These are phyloP conservation scores for Agrotis puta DNA, from an alignment of 2,888 invertebrate genomes.

Conservation along the genomic window DNA sequence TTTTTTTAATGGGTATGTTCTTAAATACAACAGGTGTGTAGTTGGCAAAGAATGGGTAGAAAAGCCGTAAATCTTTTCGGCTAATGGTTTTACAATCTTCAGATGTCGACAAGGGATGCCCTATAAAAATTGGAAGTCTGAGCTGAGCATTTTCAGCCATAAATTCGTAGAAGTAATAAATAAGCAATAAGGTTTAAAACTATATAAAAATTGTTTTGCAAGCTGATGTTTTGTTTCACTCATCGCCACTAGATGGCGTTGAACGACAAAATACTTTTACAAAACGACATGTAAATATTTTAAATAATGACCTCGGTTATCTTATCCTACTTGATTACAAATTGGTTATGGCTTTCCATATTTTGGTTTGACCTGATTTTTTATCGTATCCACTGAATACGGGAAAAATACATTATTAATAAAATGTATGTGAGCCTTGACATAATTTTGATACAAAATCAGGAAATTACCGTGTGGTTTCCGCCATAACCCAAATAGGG, in stretches of 20 bases:
- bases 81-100: constrained; percentile 25
- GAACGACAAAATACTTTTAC: neutral
- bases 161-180: too few relatives aligned
- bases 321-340: constrained; percentile 55
- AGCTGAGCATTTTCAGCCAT: too few relatives aligned
- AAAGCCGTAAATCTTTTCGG: constrained; percentile 26
- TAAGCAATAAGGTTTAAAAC: neutral
- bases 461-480: constrained; percentile 48
- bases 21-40: constrained; percentile 40
- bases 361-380: constrained; percentile 49
- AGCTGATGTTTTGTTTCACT: neutral
- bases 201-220: neutral
- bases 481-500: constrained; percentile 16
- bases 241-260: constrained; percentile 47
- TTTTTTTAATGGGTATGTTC: constrained; percentile 10
- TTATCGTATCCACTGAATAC: constrained; percentile 44
- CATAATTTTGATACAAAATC: constrained; percentile 41
- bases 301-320: constrained; percentile 36
- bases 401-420: constrained; percentile 46
- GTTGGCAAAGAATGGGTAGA: constrained; percentile 22
- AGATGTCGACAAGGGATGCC: neutral
- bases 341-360: constrained; percentile 43
- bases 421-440: constrained; percentile 40
- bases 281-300: constrained; percentile 5
- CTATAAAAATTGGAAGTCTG: neutral